These are phyloP conservation scores for fruit fly (Drosophila melanogaster) DNA, from an alignment of 1,140 invertebrate genomes.

Conservation along the genomic window Release_6_plus_ISO1_MT NT_037436.4:5634501-5635000, in stretches of 20 bases:
- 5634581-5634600: constrained; percentile 64
- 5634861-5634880: constrained; percentile 13
- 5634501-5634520: constrained; percentile 76
- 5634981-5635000: constrained; percentile 49
- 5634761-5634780: constrained; percentile 21
- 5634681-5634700: too few species aligned
- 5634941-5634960: constrained; percentile 73
- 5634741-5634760: too few species aligned
- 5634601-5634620: constrained; percentile 66
- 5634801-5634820: background rate
- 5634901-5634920: constrained; percentile 70
- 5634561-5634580: constrained; percentile 68
- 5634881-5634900: constrained; percentile 75
- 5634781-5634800: constrained; percentile 22
- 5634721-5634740: too few species aligned
- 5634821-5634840: constrained; percentile 18
- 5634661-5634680: background rate
- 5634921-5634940: constrained; percentile 26
- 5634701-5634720: too few species aligned
- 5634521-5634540: constrained; percentile 40
- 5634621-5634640: constrained; percentile 72
- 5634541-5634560: constrained; percentile 34
- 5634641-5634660: background rate
- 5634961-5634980: constrained; percentile 68
- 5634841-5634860: constrained; percentile 3